Conservation (phyloP, 2,113 vertebrate species). For the Dasypus novemcinctus region DNA sequence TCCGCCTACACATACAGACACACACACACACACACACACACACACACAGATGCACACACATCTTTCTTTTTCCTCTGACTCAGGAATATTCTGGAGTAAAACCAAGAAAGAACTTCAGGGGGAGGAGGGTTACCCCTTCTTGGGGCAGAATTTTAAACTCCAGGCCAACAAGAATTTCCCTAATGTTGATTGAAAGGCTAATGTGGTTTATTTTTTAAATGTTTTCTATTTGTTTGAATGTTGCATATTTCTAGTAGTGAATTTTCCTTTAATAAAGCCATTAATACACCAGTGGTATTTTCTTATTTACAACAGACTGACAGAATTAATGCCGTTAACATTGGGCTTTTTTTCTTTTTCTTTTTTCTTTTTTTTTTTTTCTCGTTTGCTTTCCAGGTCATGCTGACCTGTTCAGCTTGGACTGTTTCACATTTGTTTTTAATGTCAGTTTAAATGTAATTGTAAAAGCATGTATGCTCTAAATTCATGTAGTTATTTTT, state of each 20-base stretch:
- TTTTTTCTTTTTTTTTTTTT: neutral
- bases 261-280: slow-evolving; percentile 71
- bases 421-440: slow-evolving; percentile 85
- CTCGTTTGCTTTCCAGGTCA: slow-evolving; percentile 79
- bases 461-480: slow-evolving; percentile 78
- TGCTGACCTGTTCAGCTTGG: slow-evolving; percentile 83
- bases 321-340: slow-evolving; percentile 76
- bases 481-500: slow-evolving; percentile 78
- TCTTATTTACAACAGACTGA: slow-evolving; percentile 76
- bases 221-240: slow-evolving; percentile 63
- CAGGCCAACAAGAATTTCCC: neutral
- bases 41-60: neutral
- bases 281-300: slow-evolving; percentile 61
- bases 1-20: too few relatives aligned
- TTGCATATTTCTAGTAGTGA: slow-evolving; percentile 66
- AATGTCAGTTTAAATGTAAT: slow-evolving; percentile 82
- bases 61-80: neutral
- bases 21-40: neutral
- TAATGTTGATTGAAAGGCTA: slow-evolving; percentile 29
- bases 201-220: slow-evolving; percentile 58
- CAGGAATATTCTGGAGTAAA: slow-evolving; percentile 26
- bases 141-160: slow-evolving; percentile 38
- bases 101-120: slow-evolving; percentile 24
- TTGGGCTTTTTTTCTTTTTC: neutral
- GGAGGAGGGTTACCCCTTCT: neutral